These are phyloP conservation scores for Vulpes lagopus DNA, from an alignment of 2,113 vertebrate species.

Conservation along the genomic window DNA sequence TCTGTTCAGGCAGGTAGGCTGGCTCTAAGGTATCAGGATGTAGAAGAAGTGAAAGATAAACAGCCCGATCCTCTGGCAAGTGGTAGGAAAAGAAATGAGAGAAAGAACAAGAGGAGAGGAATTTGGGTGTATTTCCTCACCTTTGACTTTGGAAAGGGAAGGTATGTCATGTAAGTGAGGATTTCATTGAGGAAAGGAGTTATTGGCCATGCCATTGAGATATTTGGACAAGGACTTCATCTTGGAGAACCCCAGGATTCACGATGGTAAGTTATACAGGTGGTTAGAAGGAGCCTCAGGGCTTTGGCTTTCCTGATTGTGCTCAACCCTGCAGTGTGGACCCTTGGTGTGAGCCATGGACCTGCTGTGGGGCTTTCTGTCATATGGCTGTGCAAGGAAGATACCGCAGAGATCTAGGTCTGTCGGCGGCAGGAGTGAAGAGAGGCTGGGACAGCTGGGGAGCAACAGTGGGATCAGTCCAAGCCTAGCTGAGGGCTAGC, in stretches of 20 bases:
- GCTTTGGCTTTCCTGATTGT: not conserved
- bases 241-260: not conserved
- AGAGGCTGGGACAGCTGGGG: not conserved
- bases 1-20: not conserved
- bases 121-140: not conserved
- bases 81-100: not conserved
- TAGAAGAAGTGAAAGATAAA: not conserved
- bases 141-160: not conserved
- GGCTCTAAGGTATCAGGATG: not conserved
- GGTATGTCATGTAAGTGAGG: not conserved
- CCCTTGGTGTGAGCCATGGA: not conserved
- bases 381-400: not conserved
- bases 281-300: not conserved
- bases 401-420: not conserved
- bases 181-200: not conserved
- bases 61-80: not conserved
- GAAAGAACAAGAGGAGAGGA: not conserved
- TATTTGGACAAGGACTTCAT: not conserved
- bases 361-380: not conserved
- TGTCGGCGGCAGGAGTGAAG: not conserved
- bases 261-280: not conserved
- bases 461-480: not conserved
- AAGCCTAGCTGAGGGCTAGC: not conserved
- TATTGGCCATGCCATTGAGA: not conserved
- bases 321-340: too few relatives aligned